Base-by-base conservation (phyloP, 1,140 invertebrate genomes). In the Glossosoma conforme region DNA sequence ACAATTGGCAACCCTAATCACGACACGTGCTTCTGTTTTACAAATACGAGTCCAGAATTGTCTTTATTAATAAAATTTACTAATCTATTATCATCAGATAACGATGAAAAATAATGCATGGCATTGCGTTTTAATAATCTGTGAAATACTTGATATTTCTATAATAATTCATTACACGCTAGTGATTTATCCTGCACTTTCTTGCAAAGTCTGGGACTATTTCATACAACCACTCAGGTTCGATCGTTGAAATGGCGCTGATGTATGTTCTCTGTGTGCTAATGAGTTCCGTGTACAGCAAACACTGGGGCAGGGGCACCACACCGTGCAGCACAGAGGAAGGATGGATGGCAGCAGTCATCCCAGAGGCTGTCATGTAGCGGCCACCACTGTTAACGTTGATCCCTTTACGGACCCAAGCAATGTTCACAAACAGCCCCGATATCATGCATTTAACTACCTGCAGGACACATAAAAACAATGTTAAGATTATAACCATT, bases 271-370 rank as follows among this genome's bases (percentile, higher is more conserved):
- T 88, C 25, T 78, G 81, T 0, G 93, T 96, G 61, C 88, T 80
- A 10, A 97, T 80, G 25, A 98, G 77, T 74, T 98, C 93, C 1
- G 86, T 88, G 67, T 89, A 98, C 5, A 97, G 71, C n/a, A 98
- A 76, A 51, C 82, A 85, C 18, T 80, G 74, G 1, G 90, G 87
- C 60, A 86, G 82, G 37, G 81, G 82, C 28, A 83, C 68, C 11
- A 38, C 15, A 4, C 49, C 72, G 64, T 87, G 85, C 33, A 95
- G 66, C 36, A 79, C 78, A 9, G 89, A 91, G 13, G 86, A 85
- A 6, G 92, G 93, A 74, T 97, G 93, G 62, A 97, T 87, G 24
- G 76, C 52, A 3, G 69, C 68, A 13, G 62, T 60, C 30, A 59
- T 56, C 20, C 67, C 65, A 4, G 43, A 56, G 6, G 59, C 61